phyloP scores from a whole-genome alignment of 2,113 vertebrate genomes.

The Carlito syrichta region DNA sequence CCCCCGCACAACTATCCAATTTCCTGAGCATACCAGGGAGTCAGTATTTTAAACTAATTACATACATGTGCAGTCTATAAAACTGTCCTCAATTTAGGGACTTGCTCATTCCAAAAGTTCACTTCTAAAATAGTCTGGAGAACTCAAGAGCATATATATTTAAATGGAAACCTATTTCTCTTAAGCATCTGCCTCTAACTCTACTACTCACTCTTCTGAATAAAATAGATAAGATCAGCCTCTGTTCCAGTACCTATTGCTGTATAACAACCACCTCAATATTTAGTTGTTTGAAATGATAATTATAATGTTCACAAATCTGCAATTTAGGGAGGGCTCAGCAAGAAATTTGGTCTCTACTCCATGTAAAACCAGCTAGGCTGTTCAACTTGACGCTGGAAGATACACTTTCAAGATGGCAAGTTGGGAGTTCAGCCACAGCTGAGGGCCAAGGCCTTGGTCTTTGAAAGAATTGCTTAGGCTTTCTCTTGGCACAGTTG shows the following conservation, averaged over 20 bases:
- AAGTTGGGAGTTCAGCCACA: neutral
- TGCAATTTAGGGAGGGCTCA: neutral
- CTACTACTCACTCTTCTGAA: neutral
- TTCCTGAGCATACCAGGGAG: neutral
- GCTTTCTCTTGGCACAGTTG: neutral
- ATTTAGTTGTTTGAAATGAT: neutral
- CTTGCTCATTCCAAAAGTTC: neutral
- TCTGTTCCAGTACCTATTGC: neutral
- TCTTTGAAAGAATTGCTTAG: neutral
- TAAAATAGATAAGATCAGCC: neutral
- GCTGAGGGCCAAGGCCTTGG: neutral
- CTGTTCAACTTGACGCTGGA: neutral
- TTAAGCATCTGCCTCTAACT: neutral
- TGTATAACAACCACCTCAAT: neutral
- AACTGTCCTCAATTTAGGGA: neutral
- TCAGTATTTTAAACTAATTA: neutral
- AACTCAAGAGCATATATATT: neutral
- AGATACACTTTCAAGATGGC: neutral
- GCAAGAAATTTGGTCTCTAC: neutral
- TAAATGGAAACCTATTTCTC: neutral
- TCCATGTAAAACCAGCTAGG: neutral
- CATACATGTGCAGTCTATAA: neutral
- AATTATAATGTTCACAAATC: neutral
- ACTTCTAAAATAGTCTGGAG: neutral
- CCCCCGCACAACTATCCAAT: neutral